These are phyloP conservation scores for Sebastes glaucus DNA, from an alignment of 2,797 vertebrate species.

Conservation along the genomic window DNA sequence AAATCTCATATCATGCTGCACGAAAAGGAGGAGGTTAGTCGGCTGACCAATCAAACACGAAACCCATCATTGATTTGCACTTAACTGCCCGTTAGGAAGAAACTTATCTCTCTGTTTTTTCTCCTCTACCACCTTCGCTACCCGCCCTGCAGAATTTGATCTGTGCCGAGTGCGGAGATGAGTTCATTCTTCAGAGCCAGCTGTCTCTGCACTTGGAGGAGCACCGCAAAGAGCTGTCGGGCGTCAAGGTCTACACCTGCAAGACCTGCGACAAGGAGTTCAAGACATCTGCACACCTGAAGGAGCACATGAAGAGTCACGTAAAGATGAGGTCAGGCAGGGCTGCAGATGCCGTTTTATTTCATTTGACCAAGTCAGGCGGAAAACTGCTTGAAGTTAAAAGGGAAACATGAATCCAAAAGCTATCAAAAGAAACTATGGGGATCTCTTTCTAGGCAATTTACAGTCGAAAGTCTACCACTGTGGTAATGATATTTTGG, in stretches of 20 bases:
- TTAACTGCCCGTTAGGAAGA: neutral
- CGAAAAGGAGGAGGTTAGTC: conserved; percentile 94
- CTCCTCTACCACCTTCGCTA: neutral
- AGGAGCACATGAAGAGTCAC: conserved; percentile 94
- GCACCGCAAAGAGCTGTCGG: conserved; percentile 92
- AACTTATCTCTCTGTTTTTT: neutral
- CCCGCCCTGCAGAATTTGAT: conserved; percentile 88
- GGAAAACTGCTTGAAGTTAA: neutral
- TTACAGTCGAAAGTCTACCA: neutral
- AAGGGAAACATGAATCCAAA: neutral
- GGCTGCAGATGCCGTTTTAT: neutral
- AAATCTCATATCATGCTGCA: conserved; percentile 98
- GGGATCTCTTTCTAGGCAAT: neutral
- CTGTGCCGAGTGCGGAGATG: conserved; percentile 96
- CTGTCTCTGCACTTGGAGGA: conserved; percentile 93
- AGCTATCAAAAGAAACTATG: neutral
- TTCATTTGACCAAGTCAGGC: neutral
- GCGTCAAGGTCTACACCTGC: conserved; percentile 87
- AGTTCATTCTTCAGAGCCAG: conserved; percentile 97
- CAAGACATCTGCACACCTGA: conserved; percentile 86
- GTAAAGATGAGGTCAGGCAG: conserved; percentile 88
- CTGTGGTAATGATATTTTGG: neutral
- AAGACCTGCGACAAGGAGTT: conserved; percentile 92
- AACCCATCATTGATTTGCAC: neutral
- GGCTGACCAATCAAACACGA: rapidly evolving